Conservation (phyloP, 2,797 vertebrate species). For the Neoniphon sammara region DNA sequence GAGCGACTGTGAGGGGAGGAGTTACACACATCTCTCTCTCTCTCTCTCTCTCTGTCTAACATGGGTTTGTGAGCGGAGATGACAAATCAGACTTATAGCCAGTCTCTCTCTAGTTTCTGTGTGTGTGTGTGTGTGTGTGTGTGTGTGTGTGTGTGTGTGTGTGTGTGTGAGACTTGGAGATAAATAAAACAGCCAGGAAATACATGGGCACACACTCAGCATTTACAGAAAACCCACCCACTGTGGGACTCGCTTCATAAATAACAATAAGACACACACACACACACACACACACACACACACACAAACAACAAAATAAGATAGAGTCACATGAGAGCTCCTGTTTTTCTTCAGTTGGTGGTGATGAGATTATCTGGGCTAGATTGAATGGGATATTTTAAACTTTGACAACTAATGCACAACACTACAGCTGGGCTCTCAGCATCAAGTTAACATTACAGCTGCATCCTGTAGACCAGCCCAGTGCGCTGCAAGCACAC, state of each 20-base stretch:
- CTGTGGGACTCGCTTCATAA: neutral
- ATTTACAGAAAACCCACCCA: neutral
- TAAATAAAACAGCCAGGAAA: neutral
- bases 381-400: neutral
- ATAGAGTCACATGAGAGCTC: neutral
- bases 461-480: conserved; percentile 48
- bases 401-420: too few relatives aligned
- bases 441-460: conserved; percentile 8
- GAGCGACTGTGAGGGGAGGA: conserved; percentile 8
- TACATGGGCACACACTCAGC: neutral
- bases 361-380: neutral
- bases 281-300: neutral
- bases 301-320: neutral
- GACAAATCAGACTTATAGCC: conserved; percentile 59
- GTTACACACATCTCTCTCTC: conserved; percentile 14
- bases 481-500: neutral
- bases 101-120: neutral
- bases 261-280: too few relatives aligned
- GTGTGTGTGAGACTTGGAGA: conserved; percentile 16
- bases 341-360: neutral
- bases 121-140: neutral
- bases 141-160: conserved; percentile 16
- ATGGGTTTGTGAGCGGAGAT: conserved; percentile 55
- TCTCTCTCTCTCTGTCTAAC: neutral
- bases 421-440: neutral